Evolutionary conservation across 1,140 invertebrate species (phyloP), one percentile per base, ranked within the genome.

Genomic region (Euschistus heros): DNA sequence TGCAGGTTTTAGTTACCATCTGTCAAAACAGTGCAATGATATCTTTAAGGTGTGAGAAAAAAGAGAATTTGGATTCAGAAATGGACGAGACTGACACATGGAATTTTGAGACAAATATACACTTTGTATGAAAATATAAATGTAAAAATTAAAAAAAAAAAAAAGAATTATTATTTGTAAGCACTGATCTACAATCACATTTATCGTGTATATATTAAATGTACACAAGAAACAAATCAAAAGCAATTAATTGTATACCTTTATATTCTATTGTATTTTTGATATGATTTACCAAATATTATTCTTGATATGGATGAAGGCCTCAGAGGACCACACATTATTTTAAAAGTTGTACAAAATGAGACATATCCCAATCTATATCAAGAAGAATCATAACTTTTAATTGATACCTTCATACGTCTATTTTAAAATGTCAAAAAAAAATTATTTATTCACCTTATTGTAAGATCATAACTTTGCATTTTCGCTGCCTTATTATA

Each of bases 401-500:
- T 61, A 24, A 66, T 20, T 55, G 37, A 22, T 54, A 37, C n/a
- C 27, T 44, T 44, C 57, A 22, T 46, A 57, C 22, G 26, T 42
- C 42, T 46, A 37, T 42, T 26, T 65, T 61, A 46, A 61, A 60
- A 60, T 61, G 59, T 61, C 30, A 18, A 65, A 24, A 61, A 20
- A 22, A 60, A 61, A 60, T 64, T 57, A 26, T 55, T 44, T 66
- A 65, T 65, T n/a, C 30, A 42, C 30, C 30, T 60, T 46, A 30
- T 61, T 59, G 57, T 59, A 61, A 30, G 57, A 57, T 46, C 30
- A 57, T 54, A 61, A 66, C 47, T 64, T 66, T 66, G 64, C 64
- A 66, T 66, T 66, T 66, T 57, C 44, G 64, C 54, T 66, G 64
- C 64, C 64, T 66, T 66, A 61, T 27, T 44, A 66, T 66, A 66